Conservation (phyloP, 2,113 vertebrate species). For the Maylandia zebra region DNA sequence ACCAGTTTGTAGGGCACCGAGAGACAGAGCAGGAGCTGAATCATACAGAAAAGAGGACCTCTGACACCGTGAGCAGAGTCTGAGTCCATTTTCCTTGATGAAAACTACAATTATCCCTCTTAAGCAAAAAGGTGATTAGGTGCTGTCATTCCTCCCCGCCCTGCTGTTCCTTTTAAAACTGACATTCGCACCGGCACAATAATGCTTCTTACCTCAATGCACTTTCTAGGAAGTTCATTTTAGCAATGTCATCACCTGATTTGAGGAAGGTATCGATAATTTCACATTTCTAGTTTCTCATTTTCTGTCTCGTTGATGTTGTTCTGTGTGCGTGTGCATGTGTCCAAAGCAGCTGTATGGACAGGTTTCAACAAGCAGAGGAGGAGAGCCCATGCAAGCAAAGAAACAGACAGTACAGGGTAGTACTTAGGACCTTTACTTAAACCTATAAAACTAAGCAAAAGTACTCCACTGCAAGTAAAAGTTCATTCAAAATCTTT, state of each 20-base stretch:
- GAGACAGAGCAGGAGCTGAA: neutral
- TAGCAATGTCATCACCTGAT: neutral
- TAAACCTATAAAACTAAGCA: neutral
- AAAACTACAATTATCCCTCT: conserved; percentile 7
- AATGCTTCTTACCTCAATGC: neutral
- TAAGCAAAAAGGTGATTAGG: conserved; percentile 14
- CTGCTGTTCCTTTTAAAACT: neutral
- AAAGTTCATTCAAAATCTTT: neutral
- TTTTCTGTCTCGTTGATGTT: neutral
- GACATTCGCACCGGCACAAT: neutral
- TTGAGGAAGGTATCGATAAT: neutral
- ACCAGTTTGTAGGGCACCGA: neutral
- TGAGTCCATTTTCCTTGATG: conserved; percentile 12
- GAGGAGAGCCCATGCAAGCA: neutral
- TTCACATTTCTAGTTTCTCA: neutral
- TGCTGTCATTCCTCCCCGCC: neutral
- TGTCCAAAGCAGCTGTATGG: conserved; percentile 29
- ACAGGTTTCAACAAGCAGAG: conserved; percentile 24
- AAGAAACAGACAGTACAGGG: neutral
- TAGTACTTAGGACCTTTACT: neutral
- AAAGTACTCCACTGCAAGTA: neutral
- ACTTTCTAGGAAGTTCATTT: neutral
- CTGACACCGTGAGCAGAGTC: neutral
- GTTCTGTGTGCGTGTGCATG: neutral
- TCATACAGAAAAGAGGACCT: neutral